Conservation (phyloP, 2,797 vertebrate species). For the Xyrichtys novacula region DNA sequence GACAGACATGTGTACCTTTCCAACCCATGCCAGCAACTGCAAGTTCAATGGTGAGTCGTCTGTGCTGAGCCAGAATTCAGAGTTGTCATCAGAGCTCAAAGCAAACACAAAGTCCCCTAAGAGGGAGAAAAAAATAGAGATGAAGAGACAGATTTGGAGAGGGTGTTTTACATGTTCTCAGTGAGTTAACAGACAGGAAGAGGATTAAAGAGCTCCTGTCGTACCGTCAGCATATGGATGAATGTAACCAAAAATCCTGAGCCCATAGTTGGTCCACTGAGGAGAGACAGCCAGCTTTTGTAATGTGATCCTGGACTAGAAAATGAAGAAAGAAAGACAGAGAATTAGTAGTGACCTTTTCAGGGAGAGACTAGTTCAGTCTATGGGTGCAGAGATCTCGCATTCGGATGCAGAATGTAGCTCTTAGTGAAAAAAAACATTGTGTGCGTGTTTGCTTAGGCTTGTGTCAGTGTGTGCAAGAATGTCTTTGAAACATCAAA, state of each 20-base stretch:
- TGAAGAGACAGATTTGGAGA: background rate
- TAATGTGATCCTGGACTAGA: slow-evolving; percentile 89
- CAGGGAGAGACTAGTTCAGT: slow-evolving; percentile 21
- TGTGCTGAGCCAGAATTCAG: slow-evolving; percentile 95
- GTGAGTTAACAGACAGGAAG: background rate
- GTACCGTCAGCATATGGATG: slow-evolving; percentile 90
- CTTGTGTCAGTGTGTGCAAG: background rate
- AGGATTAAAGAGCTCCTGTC: slow-evolving; percentile 15
- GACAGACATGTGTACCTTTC: slow-evolving; percentile 84
- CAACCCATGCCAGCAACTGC: slow-evolving; percentile 88
- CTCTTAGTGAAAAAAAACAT: slow-evolving; percentile 21
- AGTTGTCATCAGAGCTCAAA: slow-evolving; percentile 93
- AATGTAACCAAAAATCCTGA: slow-evolving; percentile 96
- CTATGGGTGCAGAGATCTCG: slow-evolving; percentile 29
- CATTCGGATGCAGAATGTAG: slow-evolving; percentile 57
- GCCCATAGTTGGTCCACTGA: slow-evolving; percentile 93
- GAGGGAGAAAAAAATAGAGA: background rate
- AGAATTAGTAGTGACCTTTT: slow-evolving; percentile 24
- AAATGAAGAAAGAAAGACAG: slow-evolving; percentile 1
- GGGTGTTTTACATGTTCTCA: background rate
- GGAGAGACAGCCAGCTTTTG: slow-evolving; percentile 92
- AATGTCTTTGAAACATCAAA: background rate
- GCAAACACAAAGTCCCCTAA: slow-evolving; percentile 94
- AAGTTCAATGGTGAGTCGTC: slow-evolving; percentile 88
- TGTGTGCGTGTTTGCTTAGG: background rate